Percentiles rank a stretch among this genome's conserved stretches.
These are phyloP conservation scores for Chlorospingus semifuscus DNA, from an alignment of 2,797 vertebrate genomes.

Conservation along the genomic window DNA sequence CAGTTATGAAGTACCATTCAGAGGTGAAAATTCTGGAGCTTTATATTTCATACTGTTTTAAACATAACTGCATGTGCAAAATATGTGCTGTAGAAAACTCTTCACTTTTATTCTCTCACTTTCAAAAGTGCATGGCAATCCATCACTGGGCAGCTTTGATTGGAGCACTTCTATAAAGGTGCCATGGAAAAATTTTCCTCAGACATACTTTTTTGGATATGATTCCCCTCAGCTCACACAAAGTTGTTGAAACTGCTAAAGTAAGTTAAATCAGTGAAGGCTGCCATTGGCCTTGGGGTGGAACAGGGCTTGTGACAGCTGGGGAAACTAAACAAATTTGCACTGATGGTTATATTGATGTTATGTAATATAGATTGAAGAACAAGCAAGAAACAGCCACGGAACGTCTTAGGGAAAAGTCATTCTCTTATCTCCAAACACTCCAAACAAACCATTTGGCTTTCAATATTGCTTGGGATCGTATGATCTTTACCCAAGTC, in stretches of 20 bases:
- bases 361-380: background rate
- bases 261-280: background rate
- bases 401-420: background rate
- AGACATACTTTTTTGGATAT: background rate
- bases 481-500: constrained; percentile 22
- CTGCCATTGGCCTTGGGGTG: background rate
- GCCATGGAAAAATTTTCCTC: constrained; percentile 44
- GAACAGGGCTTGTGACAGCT: background rate
- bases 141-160: background rate
- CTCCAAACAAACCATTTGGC: background rate
- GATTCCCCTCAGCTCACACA: background rate
- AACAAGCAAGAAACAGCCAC: background rate
- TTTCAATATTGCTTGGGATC: background rate
- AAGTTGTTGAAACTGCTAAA: background rate
- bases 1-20: background rate
- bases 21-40: constrained; percentile 44
- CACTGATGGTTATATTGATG: background rate
- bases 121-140: background rate
- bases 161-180: background rate
- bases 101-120: background rate
- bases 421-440: background rate
- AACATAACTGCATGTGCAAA: background rate
- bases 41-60: constrained; percentile 24
- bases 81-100: background rate
- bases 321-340: background rate